Evolutionary conservation across 2,888 invertebrate genomes (phyloP).

Genomic region (Pterostichus madidus): DNA sequence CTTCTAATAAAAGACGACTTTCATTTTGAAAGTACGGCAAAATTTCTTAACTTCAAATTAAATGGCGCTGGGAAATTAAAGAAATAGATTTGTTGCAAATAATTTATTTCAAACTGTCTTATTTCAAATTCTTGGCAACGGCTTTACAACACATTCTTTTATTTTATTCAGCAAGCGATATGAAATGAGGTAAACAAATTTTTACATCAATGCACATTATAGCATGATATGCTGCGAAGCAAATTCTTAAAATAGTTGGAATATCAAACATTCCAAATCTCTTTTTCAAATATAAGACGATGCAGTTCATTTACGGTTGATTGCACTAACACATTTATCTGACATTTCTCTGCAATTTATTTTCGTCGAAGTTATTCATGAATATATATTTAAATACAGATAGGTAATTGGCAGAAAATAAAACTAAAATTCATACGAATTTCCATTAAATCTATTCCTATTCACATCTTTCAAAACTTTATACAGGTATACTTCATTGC

Average conservation of each 20-base stretch:
- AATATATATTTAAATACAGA: slow-evolving; percentile 11
- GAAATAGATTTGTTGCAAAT: neutral
- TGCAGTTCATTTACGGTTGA: slow-evolving; percentile 17
- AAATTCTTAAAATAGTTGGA: slow-evolving; percentile 28
- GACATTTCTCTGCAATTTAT: slow-evolving; percentile 13
- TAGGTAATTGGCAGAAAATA: no score
- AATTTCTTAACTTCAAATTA: slow-evolving; percentile 7
- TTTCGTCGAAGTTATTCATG: neutral
- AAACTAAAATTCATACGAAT: no score
- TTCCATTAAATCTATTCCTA: no score
- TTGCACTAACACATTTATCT: slow-evolving; percentile 34
- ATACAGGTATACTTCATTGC: no score
- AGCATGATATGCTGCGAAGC: neutral
- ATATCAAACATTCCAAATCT: neutral
- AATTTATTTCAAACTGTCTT: slow-evolving; percentile 4
- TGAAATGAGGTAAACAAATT: slow-evolving; percentile 43
- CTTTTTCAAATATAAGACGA: neutral
- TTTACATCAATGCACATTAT: slow-evolving; percentile 28
- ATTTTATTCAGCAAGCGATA: neutral
- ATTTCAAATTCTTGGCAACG: neutral
- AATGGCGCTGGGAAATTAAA: neutral
- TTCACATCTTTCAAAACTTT: no score
- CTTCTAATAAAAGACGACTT: slow-evolving; percentile 22
- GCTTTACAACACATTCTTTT: neutral
- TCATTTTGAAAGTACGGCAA: slow-evolving; percentile 1